Percentiles rank a stretch among this genome's conserved stretches.
Conservation (phyloP, 2,888 invertebrate species). For the Conomelus anceps region DNA sequence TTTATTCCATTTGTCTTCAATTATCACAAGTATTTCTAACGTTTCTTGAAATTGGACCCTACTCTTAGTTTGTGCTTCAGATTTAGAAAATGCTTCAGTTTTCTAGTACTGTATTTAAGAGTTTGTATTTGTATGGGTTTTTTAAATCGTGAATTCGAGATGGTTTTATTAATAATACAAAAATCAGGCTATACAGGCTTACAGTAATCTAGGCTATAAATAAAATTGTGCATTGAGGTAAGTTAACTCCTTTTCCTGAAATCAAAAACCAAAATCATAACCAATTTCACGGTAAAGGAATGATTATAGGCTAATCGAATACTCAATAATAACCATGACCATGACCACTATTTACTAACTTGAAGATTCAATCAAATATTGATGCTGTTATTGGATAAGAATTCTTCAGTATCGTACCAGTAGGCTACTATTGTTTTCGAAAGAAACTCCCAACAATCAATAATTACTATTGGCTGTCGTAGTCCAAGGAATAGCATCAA, state of each 20-base stretch:
- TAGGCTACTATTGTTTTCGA: background rate
- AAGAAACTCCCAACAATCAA: background rate
- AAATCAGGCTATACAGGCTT: too few relatives aligned
- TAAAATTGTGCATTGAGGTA: background rate
- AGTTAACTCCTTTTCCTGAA: too few relatives aligned
- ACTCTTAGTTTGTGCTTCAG: too few relatives aligned
- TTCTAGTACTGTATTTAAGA: too few relatives aligned
- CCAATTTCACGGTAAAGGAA: background rate
- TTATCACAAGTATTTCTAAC: too few relatives aligned
- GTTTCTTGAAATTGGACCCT: too few relatives aligned
- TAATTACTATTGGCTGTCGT: background rate
- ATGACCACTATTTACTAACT: background rate
- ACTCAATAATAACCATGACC: background rate
- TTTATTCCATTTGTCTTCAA: too few relatives aligned
- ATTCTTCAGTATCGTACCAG: background rate
- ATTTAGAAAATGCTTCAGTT: too few relatives aligned
- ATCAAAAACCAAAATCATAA: too few relatives aligned
- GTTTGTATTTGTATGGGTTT: too few relatives aligned
- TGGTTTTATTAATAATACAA: too few relatives aligned
- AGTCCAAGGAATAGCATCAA: background rate
- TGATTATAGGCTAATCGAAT: background rate
- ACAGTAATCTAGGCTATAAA: background rate
- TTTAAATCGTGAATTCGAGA: too few relatives aligned
- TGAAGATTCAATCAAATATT: background rate
- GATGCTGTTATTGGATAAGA: background rate